Base-by-base conservation (phyloP, 2,113 vertebrate genomes). In the Ophiodon elongatus region DNA sequence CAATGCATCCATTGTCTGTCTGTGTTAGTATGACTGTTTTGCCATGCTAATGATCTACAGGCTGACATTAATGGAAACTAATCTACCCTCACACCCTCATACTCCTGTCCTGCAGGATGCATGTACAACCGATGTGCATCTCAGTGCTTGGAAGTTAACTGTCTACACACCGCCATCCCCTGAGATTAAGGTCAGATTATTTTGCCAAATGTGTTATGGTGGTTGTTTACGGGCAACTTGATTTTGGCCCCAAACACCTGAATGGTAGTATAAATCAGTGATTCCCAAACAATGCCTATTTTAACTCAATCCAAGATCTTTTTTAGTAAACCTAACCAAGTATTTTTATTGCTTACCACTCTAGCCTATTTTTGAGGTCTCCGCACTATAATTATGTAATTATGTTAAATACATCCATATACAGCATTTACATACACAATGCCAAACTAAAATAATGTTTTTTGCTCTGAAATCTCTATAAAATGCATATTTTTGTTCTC, bases 71-170 rank as follows among this genome's bases (percentile, higher is more conserved):
- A 64, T 60, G 45, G 45, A 87, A 63, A 37, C 65, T 76, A 65
- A 85, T 84, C 87, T 33, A 23, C 86, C 74, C 45, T 85, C 74
- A 86, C 65, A 77, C 87, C 89, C 84, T 72, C 80, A 89, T 88
- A 23, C n/a, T 43, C 6, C 57, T 59, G 37, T 73, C 57, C 60
- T 4, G 31, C 62, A 56, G 54, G 17, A 56, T 72, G 21, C 52
- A 62, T 39, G 19, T 77, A 50, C n/a, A 66, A 21, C 80, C 21
- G 8, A 39, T 64, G 76, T 43, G 31, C 45, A 66, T 62, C 47
- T 43, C 8, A 54, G 8, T 43, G 57, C 64, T 83, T 68, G 9
- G 65, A 80, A 35, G 27, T 83, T 8, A 60, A 43, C 80, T 59
- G 77, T 73, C 81, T 63, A 9, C 72, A 73, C 8, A 9, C 74